phyloP scores from a whole-genome alignment of 1,140 invertebrate genomes.

The Andricus grossulariae region DNA sequence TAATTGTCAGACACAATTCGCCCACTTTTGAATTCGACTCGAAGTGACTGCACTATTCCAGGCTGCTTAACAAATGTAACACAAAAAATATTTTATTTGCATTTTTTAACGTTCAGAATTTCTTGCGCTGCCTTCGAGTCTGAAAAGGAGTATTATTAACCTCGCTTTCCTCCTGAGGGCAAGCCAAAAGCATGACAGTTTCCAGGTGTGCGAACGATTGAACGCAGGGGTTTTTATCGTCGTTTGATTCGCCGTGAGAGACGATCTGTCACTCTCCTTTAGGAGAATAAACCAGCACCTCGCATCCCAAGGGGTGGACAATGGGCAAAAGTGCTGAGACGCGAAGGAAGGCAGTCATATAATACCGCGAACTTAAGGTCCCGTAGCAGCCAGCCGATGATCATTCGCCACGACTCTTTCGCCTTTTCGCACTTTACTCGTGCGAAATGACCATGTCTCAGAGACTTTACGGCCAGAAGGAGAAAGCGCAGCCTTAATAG shows the following conservation, averaged over 20 bases:
- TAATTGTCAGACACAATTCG: neutral
- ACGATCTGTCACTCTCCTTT: slow-evolving; percentile 34
- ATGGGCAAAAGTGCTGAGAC: slow-evolving; percentile 42
- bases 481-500: slow-evolving; percentile 57
- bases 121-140: neutral
- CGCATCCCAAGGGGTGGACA: slow-evolving; percentile 26
- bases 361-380: slow-evolving; percentile 41
- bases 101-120: neutral
- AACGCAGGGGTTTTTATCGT: slow-evolving; percentile 40
- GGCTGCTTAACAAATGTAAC: neutral
- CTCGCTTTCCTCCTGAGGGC: neutral
- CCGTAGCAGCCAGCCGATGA: slow-evolving; percentile 40
- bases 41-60: neutral
- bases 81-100: neutral
- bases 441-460: slow-evolving; percentile 49
- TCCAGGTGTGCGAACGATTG: neutral
- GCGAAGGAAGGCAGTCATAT: slow-evolving; percentile 38
- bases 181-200: neutral
- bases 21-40: neutral
- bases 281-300: slow-evolving; percentile 34
- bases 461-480: slow-evolving; percentile 49
- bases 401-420: slow-evolving; percentile 47
- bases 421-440: slow-evolving; percentile 46
- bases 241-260: slow-evolving; percentile 37
- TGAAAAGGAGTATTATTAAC: neutral